A percentile compares a stretch with the other conserved stretches of the same genome.
These are phyloP conservation scores for Cepphus grylle DNA, from an alignment of 2,113 vertebrate genomes.

Conservation along the genomic window DNA sequence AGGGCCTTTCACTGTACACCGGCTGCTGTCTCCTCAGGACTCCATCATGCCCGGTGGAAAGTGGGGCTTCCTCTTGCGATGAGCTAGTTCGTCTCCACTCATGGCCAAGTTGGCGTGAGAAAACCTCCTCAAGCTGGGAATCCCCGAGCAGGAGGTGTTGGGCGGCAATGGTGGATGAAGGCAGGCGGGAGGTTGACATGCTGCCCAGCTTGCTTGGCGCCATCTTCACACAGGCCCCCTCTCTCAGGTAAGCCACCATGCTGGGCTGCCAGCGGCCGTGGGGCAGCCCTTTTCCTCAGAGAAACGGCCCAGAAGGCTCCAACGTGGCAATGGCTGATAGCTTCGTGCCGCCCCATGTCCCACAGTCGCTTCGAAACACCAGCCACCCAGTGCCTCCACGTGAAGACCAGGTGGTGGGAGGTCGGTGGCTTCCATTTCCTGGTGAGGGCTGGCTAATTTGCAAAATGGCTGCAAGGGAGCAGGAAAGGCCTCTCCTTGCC, in stretches of 20 bases:
- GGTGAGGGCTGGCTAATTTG: not conserved
- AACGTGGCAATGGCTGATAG: rapidly evolving
- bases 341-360: rapidly evolving
- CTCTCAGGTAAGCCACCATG: rapidly evolving
- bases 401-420: not conserved
- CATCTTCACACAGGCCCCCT: not conserved
- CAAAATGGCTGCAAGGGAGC: not conserved
- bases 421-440: not conserved
- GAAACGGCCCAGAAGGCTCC: too few relatives aligned
- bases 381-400: rapidly evolving
- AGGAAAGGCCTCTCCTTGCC: not conserved
- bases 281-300: not conserved
- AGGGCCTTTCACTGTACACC: rapidly evolving
- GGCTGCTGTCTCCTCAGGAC: not conserved
- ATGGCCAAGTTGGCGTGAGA: rapidly evolving
- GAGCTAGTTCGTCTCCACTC: not conserved
- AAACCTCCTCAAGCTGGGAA: not conserved
- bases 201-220: rapidly evolving
- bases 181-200: rapidly evolving
- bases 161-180: rapidly evolving
- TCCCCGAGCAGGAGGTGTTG: rapidly evolving
- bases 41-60: not conserved
- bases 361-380: not conserved
- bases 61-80: rapidly evolving
- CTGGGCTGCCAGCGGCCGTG: rapidly evolving